These are phyloP conservation scores for Yponomeuta evonymella DNA, from an alignment of 2,888 invertebrate genomes.

Conservation along the genomic window DNA sequence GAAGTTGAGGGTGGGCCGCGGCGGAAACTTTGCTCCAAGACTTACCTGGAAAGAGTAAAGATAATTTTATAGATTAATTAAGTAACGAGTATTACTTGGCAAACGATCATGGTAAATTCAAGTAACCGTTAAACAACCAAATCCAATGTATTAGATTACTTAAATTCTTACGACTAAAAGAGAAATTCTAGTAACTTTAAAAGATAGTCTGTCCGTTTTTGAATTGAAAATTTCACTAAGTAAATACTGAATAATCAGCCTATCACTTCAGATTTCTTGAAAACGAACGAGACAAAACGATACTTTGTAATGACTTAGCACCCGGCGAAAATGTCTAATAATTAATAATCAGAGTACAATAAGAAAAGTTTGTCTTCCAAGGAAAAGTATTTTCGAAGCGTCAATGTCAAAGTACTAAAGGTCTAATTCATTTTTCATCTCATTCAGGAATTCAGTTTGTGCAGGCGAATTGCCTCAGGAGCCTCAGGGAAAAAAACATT, in stretches of 20 bases:
- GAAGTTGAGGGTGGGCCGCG: not conserved
- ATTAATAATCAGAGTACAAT: not conserved
- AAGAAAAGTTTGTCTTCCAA: not conserved
- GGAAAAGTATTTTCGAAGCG: not conserved
- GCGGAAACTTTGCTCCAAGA: not conserved
- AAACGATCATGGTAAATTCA: no score
- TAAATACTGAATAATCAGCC: no score
- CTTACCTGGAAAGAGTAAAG: conserved; percentile 11
- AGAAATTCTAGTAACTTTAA: no score
- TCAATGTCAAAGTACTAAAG: not conserved
- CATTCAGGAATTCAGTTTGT: not conserved
- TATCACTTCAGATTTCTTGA: no score
- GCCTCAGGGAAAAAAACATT: conserved; percentile 23
- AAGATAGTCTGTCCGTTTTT: no score
- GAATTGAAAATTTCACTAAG: no score
- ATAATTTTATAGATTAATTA: not conserved
- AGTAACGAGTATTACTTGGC: not conserved
- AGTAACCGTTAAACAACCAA: no score
- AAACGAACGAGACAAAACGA: not conserved
- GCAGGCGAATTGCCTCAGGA: not conserved
- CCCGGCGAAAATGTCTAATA: no score
- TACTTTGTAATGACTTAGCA: not conserved
- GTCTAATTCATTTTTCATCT: not conserved
- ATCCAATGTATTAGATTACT: no score
- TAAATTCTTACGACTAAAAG: no score